These are phyloP conservation scores for Intellagama lesueurii DNA, from an alignment of 2,797 vertebrate genomes.

Conservation along the genomic window DNA sequence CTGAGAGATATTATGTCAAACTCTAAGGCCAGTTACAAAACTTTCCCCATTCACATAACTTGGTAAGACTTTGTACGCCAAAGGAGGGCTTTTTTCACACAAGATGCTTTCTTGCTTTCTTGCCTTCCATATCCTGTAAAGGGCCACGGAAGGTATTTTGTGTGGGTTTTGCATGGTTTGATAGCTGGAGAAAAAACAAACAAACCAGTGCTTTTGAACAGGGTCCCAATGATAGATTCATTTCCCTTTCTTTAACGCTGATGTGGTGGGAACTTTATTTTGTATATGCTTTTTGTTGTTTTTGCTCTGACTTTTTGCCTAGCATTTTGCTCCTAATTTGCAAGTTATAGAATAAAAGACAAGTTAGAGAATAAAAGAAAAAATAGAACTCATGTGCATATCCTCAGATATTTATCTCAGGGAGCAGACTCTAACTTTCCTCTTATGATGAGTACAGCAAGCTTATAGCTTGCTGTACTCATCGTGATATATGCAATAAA, in stretches of 20 bases:
- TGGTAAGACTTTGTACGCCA: conserved; percentile 69
- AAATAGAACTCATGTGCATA: background rate
- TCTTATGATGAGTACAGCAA: background rate
- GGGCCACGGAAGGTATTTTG: conserved; percentile 62
- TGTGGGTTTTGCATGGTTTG: conserved; percentile 51
- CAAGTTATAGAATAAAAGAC: conserved; percentile 2
- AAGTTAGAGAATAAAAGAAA: conserved; percentile 1
- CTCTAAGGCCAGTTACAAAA: conserved; percentile 75
- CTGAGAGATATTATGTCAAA: conserved; percentile 76
- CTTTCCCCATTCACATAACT: conserved; percentile 73
- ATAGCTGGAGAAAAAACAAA: background rate
- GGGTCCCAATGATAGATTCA: conserved; percentile 50
- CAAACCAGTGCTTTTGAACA: conserved; percentile 72
- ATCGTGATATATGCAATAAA: conserved; percentile 28
- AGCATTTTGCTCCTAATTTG: background rate
- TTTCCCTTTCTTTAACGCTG: conserved; percentile 66
- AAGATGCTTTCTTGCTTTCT: conserved; percentile 65
- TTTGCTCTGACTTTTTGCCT: conserved; percentile 22
- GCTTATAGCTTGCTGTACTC: background rate
- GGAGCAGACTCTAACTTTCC: background rate
- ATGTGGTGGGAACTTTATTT: conserved; percentile 28
- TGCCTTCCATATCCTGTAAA: conserved; percentile 68
- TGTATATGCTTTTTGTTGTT: conserved; percentile 11
- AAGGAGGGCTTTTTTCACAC: conserved; percentile 64
- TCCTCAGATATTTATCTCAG: conserved; percentile 49